These are phyloP conservation scores for Anhinga rufa DNA, from an alignment of 2,113 vertebrate species.

Conservation along the genomic window DNA sequence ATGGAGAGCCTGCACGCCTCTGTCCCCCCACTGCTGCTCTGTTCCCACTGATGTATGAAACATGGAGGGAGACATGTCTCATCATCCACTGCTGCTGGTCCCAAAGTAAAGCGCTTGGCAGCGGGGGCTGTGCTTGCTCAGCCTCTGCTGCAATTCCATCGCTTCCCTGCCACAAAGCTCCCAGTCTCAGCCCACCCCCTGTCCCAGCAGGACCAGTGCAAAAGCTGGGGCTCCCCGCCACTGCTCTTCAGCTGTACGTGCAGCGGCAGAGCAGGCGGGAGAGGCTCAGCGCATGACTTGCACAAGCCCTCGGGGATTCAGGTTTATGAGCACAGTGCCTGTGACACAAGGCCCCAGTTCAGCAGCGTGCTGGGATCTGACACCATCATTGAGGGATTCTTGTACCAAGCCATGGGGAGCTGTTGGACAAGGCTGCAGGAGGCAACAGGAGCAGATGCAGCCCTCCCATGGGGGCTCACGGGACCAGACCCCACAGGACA, in stretches of 20 bases:
- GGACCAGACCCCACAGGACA: too few species aligned
- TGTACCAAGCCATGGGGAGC: rapidly evolving
- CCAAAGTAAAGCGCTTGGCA: not conserved
- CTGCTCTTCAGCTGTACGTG: rapidly evolving
- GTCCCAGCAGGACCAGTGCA: not conserved
- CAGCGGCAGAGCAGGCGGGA: rapidly evolving
- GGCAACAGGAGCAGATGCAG: not conserved
- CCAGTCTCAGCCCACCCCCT: not conserved
- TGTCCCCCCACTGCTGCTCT: not conserved
- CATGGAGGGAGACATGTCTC: rapidly evolving
- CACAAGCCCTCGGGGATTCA: not conserved
- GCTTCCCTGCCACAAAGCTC: not conserved
- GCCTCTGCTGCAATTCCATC: not conserved
- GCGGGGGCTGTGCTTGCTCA: not conserved
- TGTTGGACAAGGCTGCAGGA: not conserved
- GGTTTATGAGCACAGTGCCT: not conserved
- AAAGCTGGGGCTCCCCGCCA: not conserved
- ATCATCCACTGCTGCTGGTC: not conserved
- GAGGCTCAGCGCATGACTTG: not conserved
- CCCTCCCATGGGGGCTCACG: not conserved
- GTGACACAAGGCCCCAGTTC: not conserved
- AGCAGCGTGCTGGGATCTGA: not conserved
- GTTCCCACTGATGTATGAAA: not conserved
- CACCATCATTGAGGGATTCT: not conserved
- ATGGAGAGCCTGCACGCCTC: not conserved